These are phyloP conservation scores for Hyposmocoma kahamanoa DNA, from an alignment of 1,140 invertebrate genomes.

Conservation along the genomic window DNA sequence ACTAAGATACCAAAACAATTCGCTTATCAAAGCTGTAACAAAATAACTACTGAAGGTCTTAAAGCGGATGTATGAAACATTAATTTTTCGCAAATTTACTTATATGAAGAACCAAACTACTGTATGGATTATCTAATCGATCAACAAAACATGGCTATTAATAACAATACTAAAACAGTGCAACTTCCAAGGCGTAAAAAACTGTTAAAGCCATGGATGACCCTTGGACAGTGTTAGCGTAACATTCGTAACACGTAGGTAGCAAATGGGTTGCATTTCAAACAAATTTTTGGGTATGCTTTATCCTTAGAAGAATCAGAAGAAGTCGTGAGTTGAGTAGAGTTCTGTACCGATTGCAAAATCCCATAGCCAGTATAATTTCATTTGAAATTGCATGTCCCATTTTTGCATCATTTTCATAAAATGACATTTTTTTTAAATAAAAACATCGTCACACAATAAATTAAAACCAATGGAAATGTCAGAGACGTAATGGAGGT, in stretches of 20 bases:
- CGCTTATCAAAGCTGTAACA: background rate
- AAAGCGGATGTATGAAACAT: background rate
- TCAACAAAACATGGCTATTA: background rate
- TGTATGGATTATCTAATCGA: background rate
- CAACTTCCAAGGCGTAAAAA: background rate
- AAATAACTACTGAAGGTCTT: background rate
- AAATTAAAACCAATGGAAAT: too few relatives aligned
- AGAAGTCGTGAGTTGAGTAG: too few relatives aligned
- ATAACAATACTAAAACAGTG: background rate
- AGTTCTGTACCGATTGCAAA: too few relatives aligned
- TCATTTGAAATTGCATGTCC: too few relatives aligned
- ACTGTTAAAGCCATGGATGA: conserved; percentile 15
- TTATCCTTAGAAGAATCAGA: too few relatives aligned
- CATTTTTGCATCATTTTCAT: too few relatives aligned
- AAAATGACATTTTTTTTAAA: too few relatives aligned
- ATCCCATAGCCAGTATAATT: too few relatives aligned
- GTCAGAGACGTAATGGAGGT: too few relatives aligned
- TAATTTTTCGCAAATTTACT: background rate
- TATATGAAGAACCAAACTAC: background rate
- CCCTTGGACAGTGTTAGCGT: conserved; percentile 11
- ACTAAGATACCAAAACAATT: background rate
- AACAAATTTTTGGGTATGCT: too few relatives aligned
- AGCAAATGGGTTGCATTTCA: too few relatives aligned
- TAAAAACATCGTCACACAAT: too few relatives aligned
- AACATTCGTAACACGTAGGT: conserved; percentile 19